Evolutionary conservation across 2,888 invertebrate genomes (phyloP), one percentile per base, ranked within the genome.

Genomic region (Bruchidius siliquastri): DNA sequence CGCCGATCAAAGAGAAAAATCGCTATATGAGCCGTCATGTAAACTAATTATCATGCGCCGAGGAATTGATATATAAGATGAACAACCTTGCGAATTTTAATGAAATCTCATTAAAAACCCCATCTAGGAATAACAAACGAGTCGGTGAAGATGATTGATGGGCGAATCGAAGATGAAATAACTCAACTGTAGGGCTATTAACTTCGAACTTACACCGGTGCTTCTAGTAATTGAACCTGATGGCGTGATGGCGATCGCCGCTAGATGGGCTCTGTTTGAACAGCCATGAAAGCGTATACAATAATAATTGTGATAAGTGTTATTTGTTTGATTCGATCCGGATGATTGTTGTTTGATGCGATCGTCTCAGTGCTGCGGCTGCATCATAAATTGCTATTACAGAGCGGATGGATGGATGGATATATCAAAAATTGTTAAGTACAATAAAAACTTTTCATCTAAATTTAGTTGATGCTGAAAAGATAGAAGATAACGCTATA

Each of bases 21-120:
- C 49, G 66, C 21, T 69, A 21, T 68, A 30, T 21, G 22, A 21
- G 68, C 71, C 70, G 71, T 71, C 73, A 71, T 20, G 68, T 71
- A 71, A 73, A 73, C 68, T 49, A 49, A 49, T 49, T 49, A 76
- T 77, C 76, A 77, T 73, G 73, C 76, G 72, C 70, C 74, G 75
- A 76, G 77, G 74, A 80, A 80, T 79, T 80, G 79, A 79, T 78
- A 79, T 75, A 78, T 72, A 80, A 81, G 81, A 81, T 80, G 80
- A 78, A 81, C 80, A 79, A 77, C 75, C 75, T 75, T 74, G 80
- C 79, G 72, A 80, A 80, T 79, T 81, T 80, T 79, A 80, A 80
- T 79, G 79, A 80, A 81, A 79, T 77, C 80, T 80, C 81, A 80
- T 79, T 81, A 80, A 81, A 79, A 81, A 78, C 75, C 78, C 74